Evolutionary conservation across 2,113 vertebrate genomes (phyloP), one percentile per base, ranked within the genome.

Genomic region (Cyanoliseus patagonus): DNA sequence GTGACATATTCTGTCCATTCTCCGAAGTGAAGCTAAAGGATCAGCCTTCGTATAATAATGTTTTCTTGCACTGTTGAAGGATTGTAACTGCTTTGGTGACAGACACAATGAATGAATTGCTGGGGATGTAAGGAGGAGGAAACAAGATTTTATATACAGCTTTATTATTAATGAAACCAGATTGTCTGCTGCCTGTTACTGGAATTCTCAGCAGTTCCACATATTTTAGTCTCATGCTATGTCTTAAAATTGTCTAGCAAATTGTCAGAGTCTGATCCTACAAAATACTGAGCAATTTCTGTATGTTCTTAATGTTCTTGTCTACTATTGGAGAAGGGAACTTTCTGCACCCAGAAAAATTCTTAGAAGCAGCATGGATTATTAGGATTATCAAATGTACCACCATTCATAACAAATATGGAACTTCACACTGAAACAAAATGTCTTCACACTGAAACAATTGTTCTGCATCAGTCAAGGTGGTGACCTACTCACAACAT

Each of bases 101-200:
- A 76, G 44, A 35, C 62, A 33, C 47, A 76, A 22, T 70, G 39
- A 89, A 76, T 9, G 1, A 83, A 52, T 72, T 80, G 19, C 64
- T 81, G 67, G 28, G 44, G 23, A 28, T 42, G 17, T 51, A 53
- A 57, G 73, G 22, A 88, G 55, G 61, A 77, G 2, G 17, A 72
- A 91, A 85, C 20, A 68, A 72, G 31, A 47, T 19, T 82, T 9
- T 66, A 47, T 86, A 51, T 78, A 64, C 1, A 2, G 20, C 39
- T 87, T 83, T 77, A 44, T 88, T 86, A 67, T 86, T 86, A 88
- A 78, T 75, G 92, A 88, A 97, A 81, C 4, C 13, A 39, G 41
- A 17, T 67, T 95, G 35, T 73, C 57, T 86, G 8, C 35, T 90
- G 35, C 17, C 72, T 80, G 28, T 75, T 70, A 47, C 53, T 75